A percentile compares a stretch with the other conserved stretches of the same genome.
Conservation (phyloP, 37 sponge, comb jelly and placozoan genomes). For the Beroe ovata region DNA sequence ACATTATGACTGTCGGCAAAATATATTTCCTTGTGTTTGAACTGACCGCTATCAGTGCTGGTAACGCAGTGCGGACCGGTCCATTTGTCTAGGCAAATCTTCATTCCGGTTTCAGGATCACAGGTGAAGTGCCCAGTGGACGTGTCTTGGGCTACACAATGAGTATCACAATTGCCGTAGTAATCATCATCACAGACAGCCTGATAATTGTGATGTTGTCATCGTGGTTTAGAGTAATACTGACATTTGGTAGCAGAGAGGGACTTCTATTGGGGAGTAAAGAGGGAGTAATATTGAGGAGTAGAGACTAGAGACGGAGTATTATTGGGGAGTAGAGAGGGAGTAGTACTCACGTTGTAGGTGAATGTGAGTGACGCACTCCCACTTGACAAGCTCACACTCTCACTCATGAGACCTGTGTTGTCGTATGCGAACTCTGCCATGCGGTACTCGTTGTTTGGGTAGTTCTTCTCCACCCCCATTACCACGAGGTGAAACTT, state of each 20-base stretch:
- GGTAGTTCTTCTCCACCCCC: constrained; percentile 63
- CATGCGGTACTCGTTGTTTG: constrained; percentile 53
- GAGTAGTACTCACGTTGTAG: constrained; percentile 35
- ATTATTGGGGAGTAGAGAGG: too few relatives aligned
- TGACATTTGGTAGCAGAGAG: too few relatives aligned
- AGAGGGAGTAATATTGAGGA: too few relatives aligned
- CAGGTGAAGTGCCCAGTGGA: constrained; percentile 28
- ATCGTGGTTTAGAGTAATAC: too few relatives aligned
- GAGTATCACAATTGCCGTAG: background rate
- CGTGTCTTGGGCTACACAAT: background rate
- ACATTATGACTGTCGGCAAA: too few relatives aligned
- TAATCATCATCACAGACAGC: background rate
- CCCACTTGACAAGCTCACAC: background rate
- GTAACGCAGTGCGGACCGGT: background rate
- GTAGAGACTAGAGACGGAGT: too few relatives aligned
- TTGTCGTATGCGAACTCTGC: constrained; percentile 17
- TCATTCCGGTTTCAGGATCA: background rate
- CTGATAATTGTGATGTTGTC: too few relatives aligned
- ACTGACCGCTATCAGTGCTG: background rate
- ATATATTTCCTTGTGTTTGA: background rate
- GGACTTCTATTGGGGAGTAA: too few relatives aligned
- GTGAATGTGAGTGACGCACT: constrained; percentile 35
- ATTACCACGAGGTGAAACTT: constrained; percentile 11
- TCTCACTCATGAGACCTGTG: background rate
- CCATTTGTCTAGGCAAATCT: constrained; percentile 39